Base-by-base conservation (phyloP, 2,113 vertebrate genomes). In the Puntigrus tetrazona region DNA sequence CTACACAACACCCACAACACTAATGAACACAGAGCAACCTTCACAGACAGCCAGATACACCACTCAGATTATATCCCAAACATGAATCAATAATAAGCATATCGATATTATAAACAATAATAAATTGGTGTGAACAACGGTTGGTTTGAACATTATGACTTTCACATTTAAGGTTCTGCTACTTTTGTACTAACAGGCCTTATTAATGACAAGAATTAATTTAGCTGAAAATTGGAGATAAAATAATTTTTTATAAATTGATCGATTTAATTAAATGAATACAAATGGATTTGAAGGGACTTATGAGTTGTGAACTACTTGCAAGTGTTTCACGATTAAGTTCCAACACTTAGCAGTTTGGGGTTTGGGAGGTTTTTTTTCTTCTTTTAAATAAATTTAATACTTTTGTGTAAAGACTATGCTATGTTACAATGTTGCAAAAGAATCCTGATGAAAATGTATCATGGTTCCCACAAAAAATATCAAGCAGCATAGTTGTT, bases 1-100 rank as follows among this genome's bases (percentile, higher is more conserved):
- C 98, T 99, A 90, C 18, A 87, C 83, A n/a, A 87, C 20, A 81
- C 18, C 29, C 34, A 86, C 72, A 81, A 81, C 47, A 61, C 43
- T 43, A 61, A 82, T 77, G 18, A 77, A 65, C 50, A 65, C 13
- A 61, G 14, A 65, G n/a, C n/a, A 59, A 45, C 22, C 3, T 18
- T n/a, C 18, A 6, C 80, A 38, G 27, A 41, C 11, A 29, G 27
- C 34, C 3, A 67, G 29, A n/a, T 8, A n/a, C 5, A 41, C 20
- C 20, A 55, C 16, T 52, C 47, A 0, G 20, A 22, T 55, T 22
- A 55, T 2, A 55, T 55, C 50, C 7, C 52, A 8, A 55, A 18
- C 31, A 34, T 67, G 6, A 31, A 63, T 31, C 61, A 45, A 45
- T 13, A 45, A 1, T 45, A 43, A 5, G 2, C 6, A 36, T 38